Percentiles rank a stretch among this genome's conserved stretches.
Evolutionary conservation across 1,140 invertebrate species (phyloP).

Genomic region (Ylistrum balloti): DNA sequence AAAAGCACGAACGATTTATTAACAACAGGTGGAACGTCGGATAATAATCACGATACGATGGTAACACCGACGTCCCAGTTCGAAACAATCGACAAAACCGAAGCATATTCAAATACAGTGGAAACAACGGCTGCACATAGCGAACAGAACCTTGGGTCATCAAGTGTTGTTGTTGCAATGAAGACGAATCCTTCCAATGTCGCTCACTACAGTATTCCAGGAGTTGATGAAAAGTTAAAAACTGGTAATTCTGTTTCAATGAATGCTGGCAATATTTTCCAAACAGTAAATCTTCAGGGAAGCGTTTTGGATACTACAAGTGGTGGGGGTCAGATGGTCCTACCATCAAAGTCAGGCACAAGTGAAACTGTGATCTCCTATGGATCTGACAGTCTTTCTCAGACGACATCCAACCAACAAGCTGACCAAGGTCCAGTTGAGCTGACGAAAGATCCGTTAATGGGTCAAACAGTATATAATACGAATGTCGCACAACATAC

Average conservation of each 20-base stretch:
- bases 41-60: not conserved
- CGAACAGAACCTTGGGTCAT: not conserved
- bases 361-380: not conserved
- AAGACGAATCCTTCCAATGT: not conserved
- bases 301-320: not conserved
- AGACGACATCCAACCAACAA: not conserved
- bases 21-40: not conserved
- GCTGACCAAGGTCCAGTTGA: not conserved
- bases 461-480: not conserved
- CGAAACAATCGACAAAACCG: not conserved
- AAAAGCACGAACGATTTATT: not conserved
- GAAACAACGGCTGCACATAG: not conserved
- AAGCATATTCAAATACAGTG: not conserved
- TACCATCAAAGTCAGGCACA: not conserved
- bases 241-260: not conserved
- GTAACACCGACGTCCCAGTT: not conserved
- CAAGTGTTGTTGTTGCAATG: not conserved
- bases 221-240: not conserved
- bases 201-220: not conserved
- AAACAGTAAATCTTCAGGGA: not conserved
- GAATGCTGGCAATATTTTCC: not conserved
- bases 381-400: not conserved
- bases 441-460: not conserved
- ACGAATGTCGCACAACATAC: not conserved
- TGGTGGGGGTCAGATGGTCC: not conserved